Evolutionary conservation across 2,888 invertebrate species (phyloP).

Genomic region (Microplitis deprimator): DNA sequence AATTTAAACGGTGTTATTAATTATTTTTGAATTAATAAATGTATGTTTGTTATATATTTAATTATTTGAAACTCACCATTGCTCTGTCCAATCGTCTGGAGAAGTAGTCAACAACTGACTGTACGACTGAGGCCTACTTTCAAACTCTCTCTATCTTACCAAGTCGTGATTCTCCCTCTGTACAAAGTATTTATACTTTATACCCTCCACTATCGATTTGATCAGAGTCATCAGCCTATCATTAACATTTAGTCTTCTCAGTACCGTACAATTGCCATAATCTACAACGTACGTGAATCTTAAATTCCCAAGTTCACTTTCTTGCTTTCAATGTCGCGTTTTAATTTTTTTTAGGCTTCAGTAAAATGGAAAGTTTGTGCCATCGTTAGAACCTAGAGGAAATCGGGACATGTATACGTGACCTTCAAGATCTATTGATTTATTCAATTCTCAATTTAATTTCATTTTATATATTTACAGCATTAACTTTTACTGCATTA

Average conservation of each 20-base stretch:
- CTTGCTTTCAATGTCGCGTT: no score
- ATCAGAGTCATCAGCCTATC: background rate
- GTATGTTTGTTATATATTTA: no score
- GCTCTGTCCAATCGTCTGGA: constrained; percentile 64
- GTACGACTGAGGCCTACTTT: constrained; percentile 68
- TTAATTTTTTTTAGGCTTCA: constrained; percentile 50
- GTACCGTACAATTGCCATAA: no score
- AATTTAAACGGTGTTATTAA: no score
- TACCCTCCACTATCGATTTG: constrained; percentile 40
- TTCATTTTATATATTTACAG: no score
- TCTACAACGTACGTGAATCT: no score
- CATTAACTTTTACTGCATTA: no score
- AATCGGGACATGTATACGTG: constrained; percentile 45
- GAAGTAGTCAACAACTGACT: constrained; percentile 69
- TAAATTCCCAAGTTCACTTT: no score
- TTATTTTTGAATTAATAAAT: no score
- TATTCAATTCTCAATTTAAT: no score
- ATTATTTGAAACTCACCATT: constrained; percentile 63
- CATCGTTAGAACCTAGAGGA: constrained; percentile 8
- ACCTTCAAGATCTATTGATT: constrained; percentile 30
- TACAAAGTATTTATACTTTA: constrained; percentile 41
- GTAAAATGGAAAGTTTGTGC: constrained; percentile 57
- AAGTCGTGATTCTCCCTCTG: constrained; percentile 57
- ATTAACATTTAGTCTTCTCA: background rate
- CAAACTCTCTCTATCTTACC: constrained; percentile 67